These are phyloP conservation scores for Thera britannica DNA, from an alignment of 2,888 invertebrate species.

Conservation along the genomic window DNA sequence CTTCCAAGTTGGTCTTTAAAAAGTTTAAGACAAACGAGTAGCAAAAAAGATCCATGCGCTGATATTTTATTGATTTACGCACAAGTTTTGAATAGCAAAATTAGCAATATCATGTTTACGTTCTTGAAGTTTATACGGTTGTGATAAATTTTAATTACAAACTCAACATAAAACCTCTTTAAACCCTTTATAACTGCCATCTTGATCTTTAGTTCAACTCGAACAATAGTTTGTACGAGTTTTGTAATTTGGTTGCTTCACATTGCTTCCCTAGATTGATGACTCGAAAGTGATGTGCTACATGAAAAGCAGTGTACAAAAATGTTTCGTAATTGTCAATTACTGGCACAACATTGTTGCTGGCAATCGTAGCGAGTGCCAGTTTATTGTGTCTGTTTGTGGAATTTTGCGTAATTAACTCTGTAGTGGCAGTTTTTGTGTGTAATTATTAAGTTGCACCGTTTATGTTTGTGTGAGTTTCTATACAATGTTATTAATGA, in stretches of 20 bases:
- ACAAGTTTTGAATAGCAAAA: constrained; percentile 55
- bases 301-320: constrained; percentile 36
- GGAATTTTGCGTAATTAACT: constrained; percentile 81
- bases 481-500: constrained; percentile 70
- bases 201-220: constrained; percentile 53
- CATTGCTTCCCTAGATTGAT: constrained; percentile 27
- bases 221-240: constrained; percentile 40
- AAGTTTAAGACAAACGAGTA: constrained; percentile 16
- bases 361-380: constrained; percentile 55
- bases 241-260: constrained; percentile 8
- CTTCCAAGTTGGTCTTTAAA: constrained; percentile 7
- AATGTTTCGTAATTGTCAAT: constrained; percentile 42
- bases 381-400: constrained; percentile 61
- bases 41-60: constrained; percentile 27
- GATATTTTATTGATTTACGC: constrained; percentile 39
- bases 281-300: not conserved
- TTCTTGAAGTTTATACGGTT: constrained; percentile 58
- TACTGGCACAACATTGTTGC: constrained; percentile 58
- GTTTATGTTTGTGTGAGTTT: constrained; percentile 61
- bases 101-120: constrained; percentile 49
- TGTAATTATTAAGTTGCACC: constrained; percentile 63
- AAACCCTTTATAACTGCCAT: constrained; percentile 48
- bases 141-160: constrained; percentile 71
- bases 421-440: constrained; percentile 76
- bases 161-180: constrained; percentile 48